These are phyloP conservation scores for Aldrovandia affinis DNA, from an alignment of 2,797 vertebrate genomes.

Conservation along the genomic window DNA sequence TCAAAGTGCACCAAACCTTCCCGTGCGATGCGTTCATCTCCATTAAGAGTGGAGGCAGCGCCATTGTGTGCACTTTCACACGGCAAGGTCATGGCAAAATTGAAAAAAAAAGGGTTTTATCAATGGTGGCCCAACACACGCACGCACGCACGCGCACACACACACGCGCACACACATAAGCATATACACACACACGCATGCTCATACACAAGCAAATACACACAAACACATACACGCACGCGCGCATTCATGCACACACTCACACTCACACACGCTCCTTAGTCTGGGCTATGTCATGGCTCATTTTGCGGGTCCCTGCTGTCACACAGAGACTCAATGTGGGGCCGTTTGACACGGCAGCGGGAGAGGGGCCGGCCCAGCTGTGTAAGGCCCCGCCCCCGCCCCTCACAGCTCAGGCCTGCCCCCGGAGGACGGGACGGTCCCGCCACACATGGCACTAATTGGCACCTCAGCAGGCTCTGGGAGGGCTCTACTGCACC, in stretches of 20 bases:
- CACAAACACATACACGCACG: conserved; percentile 28
- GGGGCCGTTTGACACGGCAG: conserved; percentile 68
- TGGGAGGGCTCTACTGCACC: conserved; percentile 61
- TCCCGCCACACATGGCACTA: conserved; percentile 76
- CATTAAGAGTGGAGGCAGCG: no score
- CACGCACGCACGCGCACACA: not conserved
- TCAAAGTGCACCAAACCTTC: not conserved
- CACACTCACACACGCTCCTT: conserved; percentile 23
- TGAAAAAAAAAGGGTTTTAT: not conserved
- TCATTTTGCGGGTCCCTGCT: conserved; percentile 44
- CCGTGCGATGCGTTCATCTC: not conserved
- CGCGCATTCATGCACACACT: not conserved
- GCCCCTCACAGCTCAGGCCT: conserved; percentile 52
- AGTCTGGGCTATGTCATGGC: conserved; percentile 36
- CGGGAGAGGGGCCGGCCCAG: conserved; percentile 69
- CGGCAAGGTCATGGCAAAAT: not conserved
- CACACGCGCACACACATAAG: not conserved
- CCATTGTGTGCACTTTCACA: not conserved
- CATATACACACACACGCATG: conserved; percentile 50
- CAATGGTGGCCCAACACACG: not conserved
- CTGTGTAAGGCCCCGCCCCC: conserved; percentile 66
- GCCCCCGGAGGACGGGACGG: conserved; percentile 66
- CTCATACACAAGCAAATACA: conserved; percentile 58
- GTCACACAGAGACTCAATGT: conserved; percentile 54
- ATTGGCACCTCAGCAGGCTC: conserved; percentile 83